Percentiles rank a stretch among this genome's conserved stretches.
Conservation (phyloP, 2,797 vertebrate genomes). For the Halcyon badia region DNA sequence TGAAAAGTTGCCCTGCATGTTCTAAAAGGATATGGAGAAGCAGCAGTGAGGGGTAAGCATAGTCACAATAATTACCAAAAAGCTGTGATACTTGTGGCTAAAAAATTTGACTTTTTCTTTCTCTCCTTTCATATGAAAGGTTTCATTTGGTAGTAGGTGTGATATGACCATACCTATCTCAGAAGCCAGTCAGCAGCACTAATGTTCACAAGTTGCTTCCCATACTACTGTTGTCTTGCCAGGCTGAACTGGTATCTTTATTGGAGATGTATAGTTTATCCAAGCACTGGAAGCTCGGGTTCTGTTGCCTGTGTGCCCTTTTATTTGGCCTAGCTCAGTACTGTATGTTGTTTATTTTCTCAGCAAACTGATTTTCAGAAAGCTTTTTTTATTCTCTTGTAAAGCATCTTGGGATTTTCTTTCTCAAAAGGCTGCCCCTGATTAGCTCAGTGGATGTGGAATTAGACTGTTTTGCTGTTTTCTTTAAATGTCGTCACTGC, state of each 20-base stretch:
- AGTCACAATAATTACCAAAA: background rate
- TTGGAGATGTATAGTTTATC: background rate
- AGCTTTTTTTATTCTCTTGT: background rate
- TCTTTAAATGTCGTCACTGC: background rate
- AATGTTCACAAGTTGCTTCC: background rate
- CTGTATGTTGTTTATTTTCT: background rate
- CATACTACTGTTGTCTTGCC: background rate
- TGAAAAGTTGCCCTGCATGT: background rate
- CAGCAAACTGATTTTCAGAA: background rate
- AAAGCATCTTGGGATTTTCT: background rate
- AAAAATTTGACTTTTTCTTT: background rate
- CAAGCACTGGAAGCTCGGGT: background rate
- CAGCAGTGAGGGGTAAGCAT: background rate
- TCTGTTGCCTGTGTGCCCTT: background rate
- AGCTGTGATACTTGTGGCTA: rapidly evolving
- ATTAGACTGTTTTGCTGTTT: conserved; percentile 3
- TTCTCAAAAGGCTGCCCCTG: background rate
- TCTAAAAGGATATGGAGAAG: background rate
- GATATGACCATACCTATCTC: background rate
- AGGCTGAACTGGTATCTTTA: background rate
- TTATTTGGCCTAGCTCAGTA: background rate
- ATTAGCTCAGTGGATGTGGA: background rate
- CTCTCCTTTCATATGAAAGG: background rate
- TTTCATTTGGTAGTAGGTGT: background rate
- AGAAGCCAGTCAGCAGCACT: background rate